Evolutionary conservation across 2,888 invertebrate genomes (phyloP).

Genomic region (Parnassius mnemosyne): DNA sequence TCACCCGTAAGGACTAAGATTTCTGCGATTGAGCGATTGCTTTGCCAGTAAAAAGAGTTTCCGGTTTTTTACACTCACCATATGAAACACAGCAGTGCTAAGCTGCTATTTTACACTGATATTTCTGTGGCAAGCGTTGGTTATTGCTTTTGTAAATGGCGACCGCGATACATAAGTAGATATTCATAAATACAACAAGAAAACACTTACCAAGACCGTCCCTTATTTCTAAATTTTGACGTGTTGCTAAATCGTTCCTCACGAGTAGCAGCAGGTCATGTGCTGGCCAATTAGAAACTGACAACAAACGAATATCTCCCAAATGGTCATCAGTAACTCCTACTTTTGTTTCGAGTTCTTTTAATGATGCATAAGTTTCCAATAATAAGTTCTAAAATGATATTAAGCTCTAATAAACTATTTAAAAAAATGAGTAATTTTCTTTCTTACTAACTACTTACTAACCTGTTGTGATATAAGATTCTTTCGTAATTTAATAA

Average conservation of each 20-base stretch:
- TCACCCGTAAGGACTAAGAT: no score
- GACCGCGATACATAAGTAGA: no score
- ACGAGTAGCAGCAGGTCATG: slow-evolving; percentile 61
- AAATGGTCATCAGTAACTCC: slow-evolving; percentile 51
- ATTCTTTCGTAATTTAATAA: slow-evolving; percentile 54
- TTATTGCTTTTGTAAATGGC: no score
- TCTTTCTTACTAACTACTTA: slow-evolving; percentile 21
- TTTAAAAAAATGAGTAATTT: neutral
- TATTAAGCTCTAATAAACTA: neutral
- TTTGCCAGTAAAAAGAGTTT: no score
- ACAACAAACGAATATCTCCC: slow-evolving; percentile 60
- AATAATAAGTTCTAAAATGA: slow-evolving; percentile 52
- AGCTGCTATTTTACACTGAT: no score
- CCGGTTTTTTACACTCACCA: no score
- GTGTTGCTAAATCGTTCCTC: slow-evolving; percentile 48
- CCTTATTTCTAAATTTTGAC: slow-evolving; percentile 46
- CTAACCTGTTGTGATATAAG: slow-evolving; percentile 59
- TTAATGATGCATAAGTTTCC: slow-evolving; percentile 56
- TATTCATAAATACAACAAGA: no score
- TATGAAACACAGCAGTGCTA: no score
- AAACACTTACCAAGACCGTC: slow-evolving; percentile 52
- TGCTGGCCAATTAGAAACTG: slow-evolving; percentile 63
- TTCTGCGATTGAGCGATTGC: no score
- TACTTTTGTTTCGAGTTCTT: slow-evolving; percentile 56
- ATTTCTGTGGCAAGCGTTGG: no score